A percentile compares a stretch with the other conserved stretches of the same genome.
Conservation (phyloP, 1,140 invertebrate species). For the Adelges cooleyi region DNA sequence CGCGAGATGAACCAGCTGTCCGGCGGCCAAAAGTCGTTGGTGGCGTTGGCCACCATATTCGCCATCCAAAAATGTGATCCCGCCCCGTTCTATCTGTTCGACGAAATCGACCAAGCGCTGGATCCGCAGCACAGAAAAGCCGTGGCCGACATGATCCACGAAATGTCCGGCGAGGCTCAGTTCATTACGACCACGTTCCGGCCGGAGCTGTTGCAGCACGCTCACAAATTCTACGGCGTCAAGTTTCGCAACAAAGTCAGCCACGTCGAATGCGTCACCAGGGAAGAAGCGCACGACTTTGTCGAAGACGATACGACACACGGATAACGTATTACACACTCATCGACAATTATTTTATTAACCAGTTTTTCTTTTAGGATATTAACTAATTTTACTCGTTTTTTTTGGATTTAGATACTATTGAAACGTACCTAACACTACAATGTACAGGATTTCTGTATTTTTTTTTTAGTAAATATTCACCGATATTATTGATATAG, state of each 20-base stretch:
- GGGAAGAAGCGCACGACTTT: constrained; percentile 93
- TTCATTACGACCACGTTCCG: constrained; percentile 99
- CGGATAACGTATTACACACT: constrained; percentile 44
- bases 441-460: too few species aligned
- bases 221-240: constrained; percentile 98
- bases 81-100: constrained; percentile 98
- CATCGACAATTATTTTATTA: too few species aligned
- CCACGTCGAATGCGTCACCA: constrained; percentile 76
- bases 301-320: constrained; percentile 95
- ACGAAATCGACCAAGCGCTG: constrained; percentile 96
- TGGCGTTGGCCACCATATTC: constrained; percentile 96
- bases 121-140: constrained; percentile 95
- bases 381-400: too few species aligned
- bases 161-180: constrained; percentile 86
- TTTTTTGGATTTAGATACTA: too few species aligned
- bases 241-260: constrained; percentile 97
- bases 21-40: constrained; percentile 96
- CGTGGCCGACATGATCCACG: constrained; percentile 98
- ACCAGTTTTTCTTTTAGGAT: too few species aligned
- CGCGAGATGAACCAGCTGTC: constrained; percentile 98
- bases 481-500: too few species aligned
- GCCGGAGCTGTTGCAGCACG: constrained; percentile 91
- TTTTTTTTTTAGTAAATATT: too few species aligned
- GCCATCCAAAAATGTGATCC: constrained; percentile 99
- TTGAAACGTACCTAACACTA: too few species aligned